Evolutionary conservation across 1,140 invertebrate genomes (phyloP).

Genomic region (Uloborus diversus): DNA sequence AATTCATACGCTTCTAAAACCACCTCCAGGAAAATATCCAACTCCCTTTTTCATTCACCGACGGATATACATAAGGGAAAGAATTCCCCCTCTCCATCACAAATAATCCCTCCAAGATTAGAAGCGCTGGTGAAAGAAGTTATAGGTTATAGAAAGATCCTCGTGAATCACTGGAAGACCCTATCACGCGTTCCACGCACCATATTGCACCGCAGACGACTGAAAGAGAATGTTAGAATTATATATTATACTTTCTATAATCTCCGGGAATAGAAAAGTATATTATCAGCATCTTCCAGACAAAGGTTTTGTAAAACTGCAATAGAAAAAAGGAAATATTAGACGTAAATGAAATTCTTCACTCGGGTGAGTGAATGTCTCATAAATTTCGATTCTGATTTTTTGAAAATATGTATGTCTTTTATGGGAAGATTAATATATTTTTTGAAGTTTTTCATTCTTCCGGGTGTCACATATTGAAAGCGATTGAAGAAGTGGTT

Average conservation of each 20-base stretch:
- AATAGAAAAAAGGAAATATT: no score
- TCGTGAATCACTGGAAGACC: background rate
- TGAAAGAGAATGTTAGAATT: background rate
- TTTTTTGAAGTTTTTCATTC: no score
- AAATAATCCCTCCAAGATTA: constrained; percentile 30
- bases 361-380: no score
- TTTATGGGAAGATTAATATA: no score
- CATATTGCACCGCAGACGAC: background rate
- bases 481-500: no score
- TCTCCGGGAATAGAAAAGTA: background rate
- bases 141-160: constrained; percentile 12
- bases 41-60: constrained; percentile 9
- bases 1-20: background rate
- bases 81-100: constrained; percentile 4
- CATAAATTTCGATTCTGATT: no score
- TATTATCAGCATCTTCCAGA: constrained; percentile 9
- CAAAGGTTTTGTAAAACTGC: background rate
- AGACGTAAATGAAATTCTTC: no score
- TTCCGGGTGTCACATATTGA: no score
- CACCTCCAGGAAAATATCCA: background rate
- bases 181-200: background rate
- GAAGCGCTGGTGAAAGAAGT: constrained; percentile 22
- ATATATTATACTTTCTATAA: constrained; percentile 21
- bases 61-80: constrained; percentile 14
- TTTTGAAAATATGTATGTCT: no score